Evolutionary conservation across 2,888 invertebrate species (phyloP).

Genomic region (Drosophila tripunctata): DNA sequence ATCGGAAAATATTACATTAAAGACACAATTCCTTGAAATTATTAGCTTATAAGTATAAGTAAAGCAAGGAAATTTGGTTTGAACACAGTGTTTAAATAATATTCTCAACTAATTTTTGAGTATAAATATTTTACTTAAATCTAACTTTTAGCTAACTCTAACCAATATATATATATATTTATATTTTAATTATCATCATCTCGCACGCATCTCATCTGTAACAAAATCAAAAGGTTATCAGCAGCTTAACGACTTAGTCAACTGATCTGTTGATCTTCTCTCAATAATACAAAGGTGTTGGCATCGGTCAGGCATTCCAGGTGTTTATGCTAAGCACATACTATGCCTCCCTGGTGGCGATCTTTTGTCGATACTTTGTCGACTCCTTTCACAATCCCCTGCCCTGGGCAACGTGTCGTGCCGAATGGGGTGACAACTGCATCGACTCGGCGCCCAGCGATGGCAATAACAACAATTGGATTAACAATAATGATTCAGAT

Average conservation of each 20-base stretch:
- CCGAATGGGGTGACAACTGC: slow-evolving; percentile 85
- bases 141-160: background rate
- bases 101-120: background rate
- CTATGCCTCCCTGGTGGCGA: slow-evolving; percentile 86
- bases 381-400: slow-evolving; percentile 87
- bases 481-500: slow-evolving; percentile 33
- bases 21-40: no score
- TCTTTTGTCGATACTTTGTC: slow-evolving; percentile 87
- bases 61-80: no score
- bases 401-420: slow-evolving; percentile 87
- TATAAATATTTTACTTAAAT: background rate
- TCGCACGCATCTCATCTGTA: slow-evolving; percentile 5
- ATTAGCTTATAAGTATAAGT: background rate
- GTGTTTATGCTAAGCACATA: slow-evolving; percentile 87
- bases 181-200: slow-evolving; percentile 1
- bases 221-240: background rate
- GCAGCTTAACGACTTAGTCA: background rate
- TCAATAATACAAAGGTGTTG: slow-evolving; percentile 85
- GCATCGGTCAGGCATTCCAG: slow-evolving; percentile 85
- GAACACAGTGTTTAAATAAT: background rate
- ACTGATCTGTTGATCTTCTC: slow-evolving; percentile 25
- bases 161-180: background rate
- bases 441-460: slow-evolving; percentile 71
- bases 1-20: no score
- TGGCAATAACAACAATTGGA: background rate